Evolutionary conservation across 2,113 vertebrate genomes (phyloP).

Genomic region (Nestor notabilis): DNA sequence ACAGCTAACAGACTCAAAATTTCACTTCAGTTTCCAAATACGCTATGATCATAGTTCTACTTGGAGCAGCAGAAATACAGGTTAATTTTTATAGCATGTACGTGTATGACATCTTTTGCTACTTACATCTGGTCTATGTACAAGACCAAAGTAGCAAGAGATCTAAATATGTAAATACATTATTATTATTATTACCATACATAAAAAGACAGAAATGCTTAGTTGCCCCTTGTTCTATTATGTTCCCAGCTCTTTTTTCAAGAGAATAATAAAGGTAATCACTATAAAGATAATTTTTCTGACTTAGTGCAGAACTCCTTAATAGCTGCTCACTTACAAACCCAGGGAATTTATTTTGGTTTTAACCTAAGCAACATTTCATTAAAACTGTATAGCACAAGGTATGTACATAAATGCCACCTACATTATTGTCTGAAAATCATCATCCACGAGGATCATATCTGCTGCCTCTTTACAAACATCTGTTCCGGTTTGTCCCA

Average conservation of each 20-base stretch:
- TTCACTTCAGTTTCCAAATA: neutral
- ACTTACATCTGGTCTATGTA: neutral
- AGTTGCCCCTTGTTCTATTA: neutral
- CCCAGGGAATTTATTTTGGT: neutral
- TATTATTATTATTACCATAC: neutral
- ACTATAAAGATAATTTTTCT: neutral
- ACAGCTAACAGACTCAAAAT: neutral
- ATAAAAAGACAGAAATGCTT: neutral
- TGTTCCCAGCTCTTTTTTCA: neutral
- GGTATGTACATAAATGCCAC: conserved; percentile 30
- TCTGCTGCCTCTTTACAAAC: conserved; percentile 98
- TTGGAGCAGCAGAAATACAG: neutral
- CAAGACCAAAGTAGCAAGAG: neutral
- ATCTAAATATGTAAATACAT: neutral
- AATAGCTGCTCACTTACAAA: neutral
- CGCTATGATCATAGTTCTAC: neutral
- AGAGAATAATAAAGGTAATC: neutral
- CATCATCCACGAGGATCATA: conserved; percentile 98
- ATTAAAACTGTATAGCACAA: neutral
- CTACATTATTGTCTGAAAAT: conserved; percentile 98
- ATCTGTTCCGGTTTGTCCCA: conserved; percentile 94
- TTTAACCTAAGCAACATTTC: neutral
- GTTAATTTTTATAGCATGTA: neutral
- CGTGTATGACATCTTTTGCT: neutral
- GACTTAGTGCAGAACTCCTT: neutral